A percentile compares a stretch with the other conserved stretches of the same genome.
These are phyloP conservation scores for Imbricaverruca yamaguchii DNA, from an alignment of 2,888 invertebrate species.

Conservation along the genomic window DNA sequence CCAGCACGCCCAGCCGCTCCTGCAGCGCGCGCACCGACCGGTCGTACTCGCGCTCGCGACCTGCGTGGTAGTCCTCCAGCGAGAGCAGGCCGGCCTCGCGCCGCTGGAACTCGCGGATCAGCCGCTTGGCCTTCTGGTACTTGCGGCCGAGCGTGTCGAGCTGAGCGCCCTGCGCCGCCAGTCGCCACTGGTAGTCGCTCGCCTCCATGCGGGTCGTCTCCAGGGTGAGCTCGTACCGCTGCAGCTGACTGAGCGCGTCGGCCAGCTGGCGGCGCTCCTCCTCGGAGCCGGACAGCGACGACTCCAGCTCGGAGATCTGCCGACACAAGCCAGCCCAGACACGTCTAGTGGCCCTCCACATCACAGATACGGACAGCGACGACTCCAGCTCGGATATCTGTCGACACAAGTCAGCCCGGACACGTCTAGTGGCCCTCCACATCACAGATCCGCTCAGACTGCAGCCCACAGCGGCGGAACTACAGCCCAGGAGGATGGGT, in stretches of 20 bases:
- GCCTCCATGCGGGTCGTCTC: slow-evolving; percentile 58
- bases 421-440: too few relatives aligned
- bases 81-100: slow-evolving; percentile 81
- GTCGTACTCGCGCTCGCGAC: slow-evolving; percentile 11
- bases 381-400: neutral
- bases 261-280: slow-evolving; percentile 19
- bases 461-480: too few relatives aligned
- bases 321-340: neutral
- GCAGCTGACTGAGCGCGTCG: slow-evolving; percentile 49
- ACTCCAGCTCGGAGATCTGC: neutral
- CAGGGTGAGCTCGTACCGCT: slow-evolving; percentile 67
- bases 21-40: neutral
- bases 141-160: slow-evolving; percentile 78
- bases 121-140: slow-evolving; percentile 74
- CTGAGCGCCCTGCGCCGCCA: slow-evolving; percentile 66
- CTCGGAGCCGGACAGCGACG: slow-evolving; percentile 11
- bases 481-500: too few relatives aligned
- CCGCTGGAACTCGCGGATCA: slow-evolving; percentile 83
- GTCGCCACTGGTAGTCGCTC: slow-evolving; percentile 60
- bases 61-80: slow-evolving; percentile 73
- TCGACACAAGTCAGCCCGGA: too few relatives aligned
- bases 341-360: too few relatives aligned
- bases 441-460: too few relatives aligned
- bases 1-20: neutral
- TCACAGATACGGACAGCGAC: too few relatives aligned